phyloP scores from a whole-genome alignment of 1,140 invertebrate species.

The Hermatobates lingyangjiaoensis region DNA sequence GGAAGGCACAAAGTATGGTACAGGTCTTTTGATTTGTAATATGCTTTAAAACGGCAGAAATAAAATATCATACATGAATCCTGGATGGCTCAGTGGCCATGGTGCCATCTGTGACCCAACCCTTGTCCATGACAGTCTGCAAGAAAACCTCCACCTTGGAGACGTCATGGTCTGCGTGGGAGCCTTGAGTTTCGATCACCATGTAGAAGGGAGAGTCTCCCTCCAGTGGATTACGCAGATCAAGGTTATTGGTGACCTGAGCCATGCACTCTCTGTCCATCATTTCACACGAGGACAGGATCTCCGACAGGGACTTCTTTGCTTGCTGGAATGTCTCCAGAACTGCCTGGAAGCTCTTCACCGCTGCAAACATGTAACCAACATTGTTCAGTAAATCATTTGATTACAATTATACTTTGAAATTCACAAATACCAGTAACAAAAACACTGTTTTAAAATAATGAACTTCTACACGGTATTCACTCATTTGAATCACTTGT shows the following conservation, averaged over 20 bases:
- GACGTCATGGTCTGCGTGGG: slow-evolving; percentile 58
- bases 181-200: slow-evolving; percentile 77
- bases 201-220: slow-evolving; percentile 68
- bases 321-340: slow-evolving; percentile 52
- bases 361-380: too few species aligned
- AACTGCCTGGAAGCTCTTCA: slow-evolving; percentile 60
- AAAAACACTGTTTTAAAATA: too few species aligned
- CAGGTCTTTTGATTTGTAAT: too few species aligned
- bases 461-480: too few species aligned
- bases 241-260: slow-evolving; percentile 26
- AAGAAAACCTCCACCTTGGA: slow-evolving; percentile 71
- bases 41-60: too few species aligned
- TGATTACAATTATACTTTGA: too few species aligned
- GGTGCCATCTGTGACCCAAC: slow-evolving; percentile 63
- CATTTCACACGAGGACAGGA: slow-evolving; percentile 85
- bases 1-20: too few species aligned
- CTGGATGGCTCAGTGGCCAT: slow-evolving; percentile 57
- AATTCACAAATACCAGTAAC: too few species aligned
- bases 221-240: slow-evolving; percentile 14
- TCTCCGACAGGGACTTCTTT: slow-evolving; percentile 59
- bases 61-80: slow-evolving; percentile 48
- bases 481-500: too few species aligned
- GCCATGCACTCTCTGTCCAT: slow-evolving; percentile 55
- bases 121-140: slow-evolving; percentile 44
- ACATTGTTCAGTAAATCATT: too few species aligned